These are phyloP conservation scores for Sterna hirundo DNA, from an alignment of 2,113 vertebrate genomes.

Conservation along the genomic window DNA sequence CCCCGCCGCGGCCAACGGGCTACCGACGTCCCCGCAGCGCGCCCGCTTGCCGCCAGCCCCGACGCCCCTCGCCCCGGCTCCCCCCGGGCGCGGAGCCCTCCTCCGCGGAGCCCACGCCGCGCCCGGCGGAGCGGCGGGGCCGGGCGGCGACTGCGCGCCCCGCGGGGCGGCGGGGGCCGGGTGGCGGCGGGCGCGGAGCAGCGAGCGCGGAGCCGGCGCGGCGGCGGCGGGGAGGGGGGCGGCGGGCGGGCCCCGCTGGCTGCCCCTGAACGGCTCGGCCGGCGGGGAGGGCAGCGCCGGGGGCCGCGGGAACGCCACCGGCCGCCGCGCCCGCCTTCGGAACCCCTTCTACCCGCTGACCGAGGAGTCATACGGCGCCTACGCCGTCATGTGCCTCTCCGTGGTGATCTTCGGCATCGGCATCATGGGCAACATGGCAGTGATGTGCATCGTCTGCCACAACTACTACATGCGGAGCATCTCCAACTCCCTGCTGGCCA, in stretches of 20 bases:
- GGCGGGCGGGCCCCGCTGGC: conserved; percentile 66
- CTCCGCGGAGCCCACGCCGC: not conserved
- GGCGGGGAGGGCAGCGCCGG: conserved; percentile 21
- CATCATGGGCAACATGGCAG: conserved; percentile 90
- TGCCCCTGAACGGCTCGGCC: conserved; percentile 81
- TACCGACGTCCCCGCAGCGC: not conserved
- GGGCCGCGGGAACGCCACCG: conserved; percentile 56
- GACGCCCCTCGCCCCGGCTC: not conserved
- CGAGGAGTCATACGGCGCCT: conserved; percentile 86
- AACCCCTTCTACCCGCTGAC: conserved; percentile 94
- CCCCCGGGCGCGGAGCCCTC: not conserved
- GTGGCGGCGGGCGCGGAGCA: not conserved
- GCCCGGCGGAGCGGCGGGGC: not conserved
- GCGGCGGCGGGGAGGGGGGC: not conserved
- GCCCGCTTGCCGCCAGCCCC: not conserved
- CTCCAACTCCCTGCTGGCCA: conserved; percentile 95
- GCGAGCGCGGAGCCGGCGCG: not conserved
- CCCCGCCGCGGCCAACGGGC: not conserved
- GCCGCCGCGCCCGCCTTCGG: conserved; percentile 69
- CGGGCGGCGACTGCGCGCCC: not conserved
- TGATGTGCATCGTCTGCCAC: conserved; percentile 98
- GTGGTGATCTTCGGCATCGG: conserved; percentile 89
- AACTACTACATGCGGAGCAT: conserved; percentile 98
- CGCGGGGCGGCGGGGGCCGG: conserved; percentile 61
- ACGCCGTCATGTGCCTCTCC: conserved; percentile 83